A percentile compares a stretch with the other conserved stretches of the same genome.
These are phyloP conservation scores for Karalla daura DNA, from an alignment of 2,797 vertebrate species.

Conservation along the genomic window DNA sequence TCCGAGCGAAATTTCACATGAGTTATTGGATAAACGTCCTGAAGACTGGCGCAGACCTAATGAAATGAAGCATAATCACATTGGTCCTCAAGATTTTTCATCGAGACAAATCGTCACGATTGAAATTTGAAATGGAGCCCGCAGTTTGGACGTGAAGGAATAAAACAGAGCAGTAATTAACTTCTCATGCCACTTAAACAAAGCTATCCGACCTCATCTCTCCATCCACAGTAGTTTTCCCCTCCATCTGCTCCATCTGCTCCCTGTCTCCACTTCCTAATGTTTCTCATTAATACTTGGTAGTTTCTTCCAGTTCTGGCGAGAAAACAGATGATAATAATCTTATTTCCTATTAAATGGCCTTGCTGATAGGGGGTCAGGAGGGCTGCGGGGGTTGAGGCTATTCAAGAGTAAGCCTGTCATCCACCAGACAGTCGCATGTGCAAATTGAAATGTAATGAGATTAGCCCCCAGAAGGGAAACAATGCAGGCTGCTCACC, in stretches of 20 bases:
- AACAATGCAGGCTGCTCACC: constrained; percentile 69
- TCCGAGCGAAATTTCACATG: not conserved
- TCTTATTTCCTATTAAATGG: constrained; percentile 68
- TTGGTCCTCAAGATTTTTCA: not conserved
- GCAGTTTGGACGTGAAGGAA: not conserved
- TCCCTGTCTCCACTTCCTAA: constrained; percentile 40
- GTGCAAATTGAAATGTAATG: constrained; percentile 82
- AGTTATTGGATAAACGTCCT: not conserved
- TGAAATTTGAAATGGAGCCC: not conserved
- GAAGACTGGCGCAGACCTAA: not conserved
- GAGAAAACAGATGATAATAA: constrained; percentile 65
- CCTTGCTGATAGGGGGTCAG: constrained; percentile 58
- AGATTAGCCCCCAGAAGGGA: constrained; percentile 77
- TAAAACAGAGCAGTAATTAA: not conserved
- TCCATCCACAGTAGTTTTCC: constrained; percentile 13
- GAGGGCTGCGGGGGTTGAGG: constrained; percentile 28
- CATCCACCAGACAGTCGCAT: constrained; percentile 79
- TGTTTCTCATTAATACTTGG: constrained; percentile 53
- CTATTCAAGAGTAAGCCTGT: constrained; percentile 73
- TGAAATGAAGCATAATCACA: not conserved
- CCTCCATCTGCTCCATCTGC: constrained; percentile 57
- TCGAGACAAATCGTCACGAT: not conserved
- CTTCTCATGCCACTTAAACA: constrained; percentile 1
- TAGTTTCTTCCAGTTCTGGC: constrained; percentile 44
- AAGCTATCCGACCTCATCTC: constrained; percentile 7